Conservation (phyloP, 2,888 invertebrate species). For the Philonicus albiceps region DNA sequence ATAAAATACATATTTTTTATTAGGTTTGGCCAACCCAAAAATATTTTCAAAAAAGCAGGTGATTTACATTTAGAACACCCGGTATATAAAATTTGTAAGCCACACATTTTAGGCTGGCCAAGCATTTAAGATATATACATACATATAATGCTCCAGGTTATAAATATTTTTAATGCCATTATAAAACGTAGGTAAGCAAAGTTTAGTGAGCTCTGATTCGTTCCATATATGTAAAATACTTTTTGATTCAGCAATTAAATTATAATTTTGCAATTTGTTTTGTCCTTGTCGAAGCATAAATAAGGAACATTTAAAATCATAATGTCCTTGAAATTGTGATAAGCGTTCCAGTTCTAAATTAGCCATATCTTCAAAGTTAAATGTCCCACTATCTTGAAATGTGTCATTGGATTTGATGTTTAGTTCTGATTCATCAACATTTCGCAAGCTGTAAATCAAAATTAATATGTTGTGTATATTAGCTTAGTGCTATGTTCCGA, state of each 20-base stretch:
- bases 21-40: background rate
- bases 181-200: constrained; percentile 53
- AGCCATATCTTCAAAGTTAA: constrained; percentile 52
- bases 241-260: constrained; percentile 52
- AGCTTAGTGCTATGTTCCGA: background rate
- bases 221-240: constrained; percentile 52
- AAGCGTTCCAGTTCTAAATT: constrained; percentile 51
- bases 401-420: constrained; percentile 49
- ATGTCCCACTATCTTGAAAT: constrained; percentile 55
- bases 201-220: constrained; percentile 49
- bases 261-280: constrained; percentile 33
- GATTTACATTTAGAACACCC: background rate
- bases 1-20: background rate
- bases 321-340: constrained; percentile 28
- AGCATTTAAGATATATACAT: constrained; percentile 45
- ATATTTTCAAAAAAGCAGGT: background rate
- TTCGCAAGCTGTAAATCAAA: constrained; percentile 42
- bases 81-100: no score
- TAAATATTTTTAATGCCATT: constrained; percentile 56
- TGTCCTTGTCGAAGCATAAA: background rate
- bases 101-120: background rate
- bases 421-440: constrained; percentile 57
- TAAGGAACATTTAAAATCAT: constrained; percentile 46
- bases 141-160: constrained; percentile 59
- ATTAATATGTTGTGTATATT: background rate